Conservation (phyloP, 2,113 vertebrate species). For the Micronycteris hirsuta region DNA sequence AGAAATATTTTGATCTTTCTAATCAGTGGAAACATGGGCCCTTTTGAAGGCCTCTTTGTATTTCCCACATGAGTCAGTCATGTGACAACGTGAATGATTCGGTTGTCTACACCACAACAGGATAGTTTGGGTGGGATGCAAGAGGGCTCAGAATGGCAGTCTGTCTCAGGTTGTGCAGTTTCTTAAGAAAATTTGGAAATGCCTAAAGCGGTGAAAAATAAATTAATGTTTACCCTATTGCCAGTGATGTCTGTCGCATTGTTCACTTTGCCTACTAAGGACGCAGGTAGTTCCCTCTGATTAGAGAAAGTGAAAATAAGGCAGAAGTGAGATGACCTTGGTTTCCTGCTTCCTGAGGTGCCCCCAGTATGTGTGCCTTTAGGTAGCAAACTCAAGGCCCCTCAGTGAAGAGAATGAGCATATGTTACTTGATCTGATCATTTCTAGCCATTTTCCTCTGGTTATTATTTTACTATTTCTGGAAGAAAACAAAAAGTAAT, state of each 20-base stretch:
- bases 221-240: neutral
- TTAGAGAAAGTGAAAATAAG: neutral
- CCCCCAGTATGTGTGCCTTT: accelerated
- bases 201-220: neutral
- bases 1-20: slow-evolving; percentile 33
- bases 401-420: neutral
- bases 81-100: neutral
- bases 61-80: slow-evolving; percentile 50
- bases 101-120: neutral
- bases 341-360: neutral
- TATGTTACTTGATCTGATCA: neutral
- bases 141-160: neutral
- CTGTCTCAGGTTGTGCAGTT: neutral
- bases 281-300: no score
- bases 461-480: neutral
- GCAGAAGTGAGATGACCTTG: neutral
- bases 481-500: neutral
- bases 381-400: neutral
- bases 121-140: neutral
- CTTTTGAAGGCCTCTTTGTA: slow-evolving; percentile 27
- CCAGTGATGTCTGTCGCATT: accelerated
- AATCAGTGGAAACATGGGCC: neutral
- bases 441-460: neutral
- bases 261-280: neutral
- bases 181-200: neutral